A percentile compares a stretch with the other conserved stretches of the same genome.
phyloP scores from a whole-genome alignment of 2,113 vertebrate species.

The Sphaerodactylus townsendi region DNA sequence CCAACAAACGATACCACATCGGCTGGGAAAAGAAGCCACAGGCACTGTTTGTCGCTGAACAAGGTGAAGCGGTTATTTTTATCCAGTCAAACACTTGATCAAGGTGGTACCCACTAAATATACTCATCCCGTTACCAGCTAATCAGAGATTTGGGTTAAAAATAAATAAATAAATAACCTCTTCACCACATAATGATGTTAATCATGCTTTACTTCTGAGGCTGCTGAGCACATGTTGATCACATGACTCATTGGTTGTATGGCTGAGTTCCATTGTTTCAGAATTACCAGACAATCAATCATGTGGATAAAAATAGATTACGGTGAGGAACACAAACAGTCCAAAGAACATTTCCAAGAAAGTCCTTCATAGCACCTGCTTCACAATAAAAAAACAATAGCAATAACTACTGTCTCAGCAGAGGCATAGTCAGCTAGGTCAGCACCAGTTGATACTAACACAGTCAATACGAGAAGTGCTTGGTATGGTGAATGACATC shows the following conservation, averaged over 20 bases:
- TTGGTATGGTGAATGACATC: no score
- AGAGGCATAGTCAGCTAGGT: no score
- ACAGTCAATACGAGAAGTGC: no score
- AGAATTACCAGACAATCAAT: neutral
- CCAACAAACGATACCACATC: neutral
- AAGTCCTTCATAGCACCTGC: no score
- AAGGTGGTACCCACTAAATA: neutral
- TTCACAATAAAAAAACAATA: no score
- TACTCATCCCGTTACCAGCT: neutral
- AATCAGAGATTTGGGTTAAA: neutral
- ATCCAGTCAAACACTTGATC: neutral
- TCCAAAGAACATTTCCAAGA: no score
- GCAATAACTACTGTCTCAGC: no score
- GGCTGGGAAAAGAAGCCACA: rapidly evolving
- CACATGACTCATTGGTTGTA: neutral
- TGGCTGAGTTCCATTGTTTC: neutral
- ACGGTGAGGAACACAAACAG: neutral
- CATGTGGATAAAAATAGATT: neutral
- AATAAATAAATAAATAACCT: no score
- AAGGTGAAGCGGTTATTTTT: neutral
- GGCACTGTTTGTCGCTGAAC: constrained; percentile 6
- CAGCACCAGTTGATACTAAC: no score
- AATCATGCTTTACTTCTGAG: neutral
- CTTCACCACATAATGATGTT: neutral
- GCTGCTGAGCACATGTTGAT: neutral